These are phyloP conservation scores for Gavialis gangeticus DNA, from an alignment of 2,113 vertebrate species.

Conservation along the genomic window DNA sequence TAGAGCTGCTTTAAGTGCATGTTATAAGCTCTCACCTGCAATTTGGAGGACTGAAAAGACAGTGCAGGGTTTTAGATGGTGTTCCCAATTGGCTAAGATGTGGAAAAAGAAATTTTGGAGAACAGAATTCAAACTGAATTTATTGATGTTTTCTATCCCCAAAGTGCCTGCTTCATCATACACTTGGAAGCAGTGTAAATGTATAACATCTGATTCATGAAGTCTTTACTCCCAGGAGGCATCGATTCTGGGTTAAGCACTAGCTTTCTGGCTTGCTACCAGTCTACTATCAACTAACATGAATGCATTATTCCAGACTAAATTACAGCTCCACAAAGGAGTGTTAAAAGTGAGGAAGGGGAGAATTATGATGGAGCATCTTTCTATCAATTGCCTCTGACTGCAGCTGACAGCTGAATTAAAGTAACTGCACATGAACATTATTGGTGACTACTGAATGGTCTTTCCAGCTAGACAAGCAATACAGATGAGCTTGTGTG, in stretches of 20 bases:
- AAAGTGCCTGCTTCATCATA: background rate
- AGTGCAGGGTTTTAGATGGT: constrained; percentile 1
- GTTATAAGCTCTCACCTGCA: background rate
- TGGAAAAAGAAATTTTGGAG: constrained; percentile 26
- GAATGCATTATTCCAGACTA: constrained; percentile 29
- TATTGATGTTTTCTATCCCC: constrained; percentile 38
- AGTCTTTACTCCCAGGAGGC: constrained; percentile 41
- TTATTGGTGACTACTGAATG: constrained; percentile 13
- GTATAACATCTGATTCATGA: constrained; percentile 53
- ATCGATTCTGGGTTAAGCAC: constrained; percentile 46
- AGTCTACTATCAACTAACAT: constrained; percentile 50
- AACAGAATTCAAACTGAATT: constrained; percentile 43
- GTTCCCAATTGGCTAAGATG: constrained; percentile 22
- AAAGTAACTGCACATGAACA: background rate
- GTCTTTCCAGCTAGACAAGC: background rate
- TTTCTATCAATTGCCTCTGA: constrained; percentile 29
- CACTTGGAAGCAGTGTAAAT: constrained; percentile 36
- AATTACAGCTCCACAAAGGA: constrained; percentile 42
- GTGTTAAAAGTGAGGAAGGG: constrained; percentile 9
- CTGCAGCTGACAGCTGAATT: constrained; percentile 29
- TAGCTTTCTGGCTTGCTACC: constrained; percentile 39
- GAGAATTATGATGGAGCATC: background rate
- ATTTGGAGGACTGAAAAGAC: background rate
- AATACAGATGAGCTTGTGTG: background rate
- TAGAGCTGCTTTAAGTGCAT: background rate